Percentiles rank a stretch among this genome's conserved stretches.
These are phyloP conservation scores for Papilio glaucus DNA, from an alignment of 1,140 invertebrate species.

Conservation along the genomic window DNA sequence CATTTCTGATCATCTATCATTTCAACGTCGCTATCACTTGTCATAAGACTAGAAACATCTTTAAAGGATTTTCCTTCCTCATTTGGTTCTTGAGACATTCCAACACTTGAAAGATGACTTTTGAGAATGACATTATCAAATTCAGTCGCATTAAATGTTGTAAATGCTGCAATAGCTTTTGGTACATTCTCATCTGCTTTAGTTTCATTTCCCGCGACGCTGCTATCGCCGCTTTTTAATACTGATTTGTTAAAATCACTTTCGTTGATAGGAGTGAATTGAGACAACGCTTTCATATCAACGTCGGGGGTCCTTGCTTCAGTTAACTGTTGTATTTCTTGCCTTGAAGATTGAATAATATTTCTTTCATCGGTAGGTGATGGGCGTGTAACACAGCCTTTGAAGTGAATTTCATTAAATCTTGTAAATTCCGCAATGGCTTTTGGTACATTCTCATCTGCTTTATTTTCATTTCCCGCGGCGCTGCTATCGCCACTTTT, in stretches of 20 bases:
- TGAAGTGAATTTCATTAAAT: no score
- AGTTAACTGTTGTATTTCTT: no score
- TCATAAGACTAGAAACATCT: conserved; percentile 66
- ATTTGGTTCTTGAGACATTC: conserved; percentile 46
- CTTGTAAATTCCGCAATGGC: conserved; percentile 47
- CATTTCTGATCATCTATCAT: conserved; percentile 53
- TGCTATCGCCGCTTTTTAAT: conserved; percentile 57
- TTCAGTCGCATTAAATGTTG: conserved; percentile 55
- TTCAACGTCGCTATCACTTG: conserved; percentile 71
- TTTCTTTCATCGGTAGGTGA: no score
- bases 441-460: conserved; percentile 41
- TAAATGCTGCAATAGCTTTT: conserved; percentile 47
- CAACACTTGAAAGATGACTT: conserved; percentile 55
- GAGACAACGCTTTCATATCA: conserved; percentile 46
- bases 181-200: conserved; percentile 38
- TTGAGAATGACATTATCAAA: conserved; percentile 63
- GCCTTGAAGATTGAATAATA: no score
- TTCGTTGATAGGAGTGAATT: conserved; percentile 50
- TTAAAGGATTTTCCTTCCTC: conserved; percentile 38
- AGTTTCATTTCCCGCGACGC: conserved; percentile 43
- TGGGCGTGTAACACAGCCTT: no score
- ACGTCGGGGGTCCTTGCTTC: conserved; percentile 26
- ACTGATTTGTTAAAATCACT: conserved; percentile 55
- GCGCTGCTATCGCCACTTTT: conserved; percentile 57
- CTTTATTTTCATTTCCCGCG: conserved; percentile 42